Evolutionary conservation across 2,888 invertebrate species (phyloP), one percentile per base, ranked within the genome.

Genomic region (Globia sparganii): DNA sequence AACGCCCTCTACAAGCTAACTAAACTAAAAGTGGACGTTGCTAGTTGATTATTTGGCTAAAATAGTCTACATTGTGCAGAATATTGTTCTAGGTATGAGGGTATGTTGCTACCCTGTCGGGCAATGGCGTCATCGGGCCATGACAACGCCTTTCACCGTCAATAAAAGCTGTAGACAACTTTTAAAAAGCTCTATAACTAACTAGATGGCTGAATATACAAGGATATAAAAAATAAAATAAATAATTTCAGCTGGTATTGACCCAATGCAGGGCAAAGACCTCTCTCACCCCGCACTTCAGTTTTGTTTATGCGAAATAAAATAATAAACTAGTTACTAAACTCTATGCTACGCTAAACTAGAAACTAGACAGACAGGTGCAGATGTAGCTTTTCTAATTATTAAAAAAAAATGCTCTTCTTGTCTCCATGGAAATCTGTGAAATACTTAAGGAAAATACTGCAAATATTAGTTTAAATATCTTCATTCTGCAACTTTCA

Each of bases 81-180:
- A 53, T 56, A 43, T 43, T 43, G 11, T 25, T 72, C 28, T 40
- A 37, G 46, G 37, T 65, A 11, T 53, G 25, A 49, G 8, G 49
- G 13, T 13, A 18, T 66, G 85, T 80, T 59, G 72, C 72, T 43
- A 67, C 59, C 72, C 73, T 43, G 58, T 4, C 40, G 40, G 58
- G n/a, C 31, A 58, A 71, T 85, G 75, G 85, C 73, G 77, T 77
- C 77, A 77, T 53, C 61, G 64, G 34, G 9, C 46, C 40, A 78
- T 85, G 83, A 40, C 83, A 81, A 83, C 86, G 77, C 86, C 86
- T 83, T 65, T 15, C 40, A n/a, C 21, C 49, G 28, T n/a, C 56
- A 73, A 34, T 40, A 65, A 34, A 40, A 21, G 34, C 43, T 46
- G 5, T 72, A 9, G 40, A 53, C 43, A 68, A 46, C 31, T 61